Percentiles rank a stretch among this genome's conserved stretches.
Evolutionary conservation across 2,888 invertebrate species (phyloP).

Genomic region (Nephrotoma appendiculata): DNA sequence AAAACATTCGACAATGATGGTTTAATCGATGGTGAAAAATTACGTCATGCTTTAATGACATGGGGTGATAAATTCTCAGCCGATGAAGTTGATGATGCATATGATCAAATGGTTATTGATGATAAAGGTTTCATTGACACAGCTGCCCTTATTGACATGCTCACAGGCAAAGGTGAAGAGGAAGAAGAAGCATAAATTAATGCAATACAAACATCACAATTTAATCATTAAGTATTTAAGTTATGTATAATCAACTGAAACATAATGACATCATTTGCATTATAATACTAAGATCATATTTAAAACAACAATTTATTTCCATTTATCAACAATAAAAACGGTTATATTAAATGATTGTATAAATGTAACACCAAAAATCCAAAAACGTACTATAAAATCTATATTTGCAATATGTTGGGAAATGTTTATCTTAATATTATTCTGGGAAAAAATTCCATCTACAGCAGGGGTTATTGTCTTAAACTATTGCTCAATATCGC

Average conservation of each 20-base stretch:
- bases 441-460: neutral
- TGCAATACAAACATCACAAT: neutral
- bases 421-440: neutral
- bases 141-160: conserved; percentile 69
- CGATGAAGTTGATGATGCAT: conserved; percentile 82
- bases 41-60: conserved; percentile 82
- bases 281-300: neutral
- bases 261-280: neutral
- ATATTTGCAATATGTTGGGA: neutral
- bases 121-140: conserved; percentile 84
- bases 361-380: neutral
- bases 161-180: conserved; percentile 75
- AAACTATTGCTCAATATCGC: neutral
- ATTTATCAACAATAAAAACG: neutral
- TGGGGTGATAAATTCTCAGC: conserved; percentile 86
- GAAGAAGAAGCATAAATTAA: conserved; percentile 44
- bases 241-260: neutral
- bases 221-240: neutral
- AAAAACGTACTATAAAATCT: neutral
- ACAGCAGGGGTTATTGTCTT: neutral
- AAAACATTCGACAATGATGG: conserved; percentile 81
- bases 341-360: neutral
- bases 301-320: neutral
- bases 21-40: conserved; percentile 75
- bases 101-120: conserved; percentile 86